Percentiles rank a stretch among this genome's conserved stretches.
phyloP scores from a whole-genome alignment of 1,140 invertebrate species.

The Asbolus verrucosus region DNA sequence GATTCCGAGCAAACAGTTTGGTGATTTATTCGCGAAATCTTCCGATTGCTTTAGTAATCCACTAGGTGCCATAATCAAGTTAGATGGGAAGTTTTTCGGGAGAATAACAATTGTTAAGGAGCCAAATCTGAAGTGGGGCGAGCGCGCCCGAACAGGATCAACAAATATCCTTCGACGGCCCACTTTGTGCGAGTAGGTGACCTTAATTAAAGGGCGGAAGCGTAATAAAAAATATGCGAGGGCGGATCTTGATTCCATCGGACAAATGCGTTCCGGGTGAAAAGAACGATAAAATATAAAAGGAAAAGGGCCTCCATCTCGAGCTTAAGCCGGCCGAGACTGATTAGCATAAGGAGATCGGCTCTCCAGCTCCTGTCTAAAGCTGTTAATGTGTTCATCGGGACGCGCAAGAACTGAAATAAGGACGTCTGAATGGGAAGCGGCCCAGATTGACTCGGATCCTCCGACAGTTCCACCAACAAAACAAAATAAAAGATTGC shows the following conservation, averaged over 20 bases:
- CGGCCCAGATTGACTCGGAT: conserved; percentile 54
- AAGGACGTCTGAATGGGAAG: conserved; percentile 52
- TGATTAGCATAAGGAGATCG: conserved; percentile 59
- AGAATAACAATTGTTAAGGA: conserved; percentile 31
- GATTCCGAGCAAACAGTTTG: conserved; percentile 6
- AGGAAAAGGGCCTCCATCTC: conserved; percentile 49
- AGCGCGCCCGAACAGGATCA: conserved; percentile 1
- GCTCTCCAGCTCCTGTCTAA: conserved; percentile 50
- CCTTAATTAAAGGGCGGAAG: background rate
- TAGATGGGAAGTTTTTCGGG: conserved; percentile 22
- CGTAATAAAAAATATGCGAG: background rate
- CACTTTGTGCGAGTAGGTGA: background rate
- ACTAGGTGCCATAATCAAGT: conserved; percentile 34
- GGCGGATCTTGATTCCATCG: conserved; percentile 2
- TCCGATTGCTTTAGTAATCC: conserved; percentile 23
- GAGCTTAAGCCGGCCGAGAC: conserved; percentile 50
- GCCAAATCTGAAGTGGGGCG: conserved; percentile 11
- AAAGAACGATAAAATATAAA: conserved; percentile 51
- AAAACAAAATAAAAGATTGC: conserved; percentile 59
- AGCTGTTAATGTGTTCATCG: conserved; percentile 60
- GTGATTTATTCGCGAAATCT: conserved; percentile 24
- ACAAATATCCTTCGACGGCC: conserved; percentile 14
- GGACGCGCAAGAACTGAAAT: conserved; percentile 46
- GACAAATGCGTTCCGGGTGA: no score
- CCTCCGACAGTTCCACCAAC: conserved; percentile 49